Conservation (phyloP, 2,797 vertebrate genomes). For the Sylvia borin region DNA sequence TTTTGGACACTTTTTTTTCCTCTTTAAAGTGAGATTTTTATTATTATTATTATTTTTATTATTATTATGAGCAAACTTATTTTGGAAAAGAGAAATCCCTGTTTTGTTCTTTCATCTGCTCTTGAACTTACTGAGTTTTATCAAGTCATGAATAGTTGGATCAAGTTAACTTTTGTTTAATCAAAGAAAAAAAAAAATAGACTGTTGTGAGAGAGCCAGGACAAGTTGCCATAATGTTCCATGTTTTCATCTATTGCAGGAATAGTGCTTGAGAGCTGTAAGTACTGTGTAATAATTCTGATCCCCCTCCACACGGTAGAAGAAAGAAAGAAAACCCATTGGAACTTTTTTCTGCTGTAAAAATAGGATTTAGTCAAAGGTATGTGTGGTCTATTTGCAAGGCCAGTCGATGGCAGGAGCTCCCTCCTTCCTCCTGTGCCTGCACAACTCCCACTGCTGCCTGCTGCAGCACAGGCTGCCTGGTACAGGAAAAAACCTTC, state of each 20-base stretch:
- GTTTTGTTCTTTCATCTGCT: slow-evolving; percentile 64
- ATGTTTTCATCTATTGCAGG: slow-evolving; percentile 51
- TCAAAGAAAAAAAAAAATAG: not conserved
- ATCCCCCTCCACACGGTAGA: slow-evolving; percentile 44
- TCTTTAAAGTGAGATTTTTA: not conserved
- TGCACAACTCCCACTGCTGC: slow-evolving; percentile 18
- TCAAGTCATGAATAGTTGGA: slow-evolving; percentile 55
- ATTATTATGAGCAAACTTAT: slow-evolving; percentile 42
- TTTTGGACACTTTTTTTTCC: not conserved
- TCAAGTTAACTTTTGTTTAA: slow-evolving; percentile 39
- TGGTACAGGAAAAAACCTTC: slow-evolving; percentile 22
- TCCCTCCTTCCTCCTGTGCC: slow-evolving; percentile 1
- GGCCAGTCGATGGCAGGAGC: not conserved
- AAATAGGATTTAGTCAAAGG: slow-evolving; percentile 49
- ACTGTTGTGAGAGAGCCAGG: slow-evolving; percentile 42
- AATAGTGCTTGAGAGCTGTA: slow-evolving; percentile 59
- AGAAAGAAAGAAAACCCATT: slow-evolving; percentile 41
- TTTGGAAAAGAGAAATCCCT: slow-evolving; percentile 52
- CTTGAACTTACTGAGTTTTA: slow-evolving; percentile 78
- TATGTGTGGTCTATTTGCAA: not conserved
- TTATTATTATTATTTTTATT: not conserved
- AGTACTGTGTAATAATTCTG: slow-evolving; percentile 51
- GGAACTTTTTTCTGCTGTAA: slow-evolving; percentile 35
- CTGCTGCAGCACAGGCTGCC: not conserved
- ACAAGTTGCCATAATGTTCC: slow-evolving; percentile 51